Base-by-base conservation (phyloP, 2,888 invertebrate species). In the Rhopalosiphum nymphaeae region DNA sequence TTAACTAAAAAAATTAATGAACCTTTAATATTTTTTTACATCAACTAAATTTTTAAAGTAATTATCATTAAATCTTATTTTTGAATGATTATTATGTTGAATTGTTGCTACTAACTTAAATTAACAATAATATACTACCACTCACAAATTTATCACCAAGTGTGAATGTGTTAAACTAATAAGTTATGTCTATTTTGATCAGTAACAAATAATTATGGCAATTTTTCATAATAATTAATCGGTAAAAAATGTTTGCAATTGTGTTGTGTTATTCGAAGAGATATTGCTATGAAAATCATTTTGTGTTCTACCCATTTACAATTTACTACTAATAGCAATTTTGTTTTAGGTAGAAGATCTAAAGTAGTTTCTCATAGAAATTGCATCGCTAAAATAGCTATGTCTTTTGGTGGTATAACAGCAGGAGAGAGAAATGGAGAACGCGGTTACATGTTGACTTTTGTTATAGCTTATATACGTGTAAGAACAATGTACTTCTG, bases 381-480 rank as follows among this genome's bases (percentile, higher is more conserved):
- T 21, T 44, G 97, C 94, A 97, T 99, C 91, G 98, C 98, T 96
- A 96, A 96, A 26, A 98, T 99, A 89, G 99, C 98, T 0, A 96
- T 97, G 3, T 96, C 97, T 94, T 97, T 96, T 95, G 97, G 98
- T 0, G 99, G 99, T 1, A 96, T 99, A 56, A 97, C 98, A 0
- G 99, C 98, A 0, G 99, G 99, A 0, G 98, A 98, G 86, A 97
- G 97, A 92, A 99, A 99, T 95, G 99, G 99, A 0, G 98, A 98
- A 96, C 97, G 99, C 84, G 99, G 99, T 7, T 99, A 99, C 96
- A 98, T 98, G 95, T 96, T 99, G 88, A 99, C 99, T 0, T 99
- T 99, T 96, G 99, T 99, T 94, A 99, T 99, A 95, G 99, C 99
- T 25, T 99, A 99, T 96, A 97, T 99, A 86, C 97, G 99, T 96